phyloP scores from a whole-genome alignment of 2,888 invertebrate genomes.

The Cotesia congregata region DNA sequence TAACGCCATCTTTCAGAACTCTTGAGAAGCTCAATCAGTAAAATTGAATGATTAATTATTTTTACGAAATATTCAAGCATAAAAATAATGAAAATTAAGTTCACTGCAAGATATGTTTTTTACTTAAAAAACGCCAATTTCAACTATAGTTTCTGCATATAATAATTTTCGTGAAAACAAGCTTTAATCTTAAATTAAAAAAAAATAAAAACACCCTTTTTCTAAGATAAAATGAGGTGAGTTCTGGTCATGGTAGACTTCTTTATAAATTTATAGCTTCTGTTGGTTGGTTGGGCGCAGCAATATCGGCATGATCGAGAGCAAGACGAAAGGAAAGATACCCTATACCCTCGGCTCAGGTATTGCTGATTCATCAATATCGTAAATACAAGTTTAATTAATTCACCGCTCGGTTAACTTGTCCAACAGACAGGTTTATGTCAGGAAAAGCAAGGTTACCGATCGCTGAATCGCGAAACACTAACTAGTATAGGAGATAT shows the following conservation, averaged over 20 bases:
- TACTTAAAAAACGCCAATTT: no score
- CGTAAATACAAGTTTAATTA: conserved; percentile 70
- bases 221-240: conserved; percentile 2
- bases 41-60: no score
- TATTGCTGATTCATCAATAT: conserved; percentile 69
- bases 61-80: no score
- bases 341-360: conserved; percentile 28
- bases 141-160: no score
- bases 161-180: no score
- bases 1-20: no score
- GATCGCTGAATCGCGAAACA: conserved; percentile 22
- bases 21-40: no score
- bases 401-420: conserved; percentile 67
- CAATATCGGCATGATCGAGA: conserved; percentile 38
- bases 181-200: no score
- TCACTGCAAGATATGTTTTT: no score
- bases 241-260: conserved; percentile 1
- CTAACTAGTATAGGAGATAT: conserved; percentile 12
- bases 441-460: conserved; percentile 52
- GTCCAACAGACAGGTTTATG: conserved; percentile 57
- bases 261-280: conserved; percentile 31
- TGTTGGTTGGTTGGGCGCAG: conserved; percentile 25
- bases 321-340: conserved; percentile 28
- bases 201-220: no score
- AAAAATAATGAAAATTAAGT: no score